Evolutionary conservation across 2,888 invertebrate species (phyloP).

Genomic region (Nemotelus nigrinus): DNA sequence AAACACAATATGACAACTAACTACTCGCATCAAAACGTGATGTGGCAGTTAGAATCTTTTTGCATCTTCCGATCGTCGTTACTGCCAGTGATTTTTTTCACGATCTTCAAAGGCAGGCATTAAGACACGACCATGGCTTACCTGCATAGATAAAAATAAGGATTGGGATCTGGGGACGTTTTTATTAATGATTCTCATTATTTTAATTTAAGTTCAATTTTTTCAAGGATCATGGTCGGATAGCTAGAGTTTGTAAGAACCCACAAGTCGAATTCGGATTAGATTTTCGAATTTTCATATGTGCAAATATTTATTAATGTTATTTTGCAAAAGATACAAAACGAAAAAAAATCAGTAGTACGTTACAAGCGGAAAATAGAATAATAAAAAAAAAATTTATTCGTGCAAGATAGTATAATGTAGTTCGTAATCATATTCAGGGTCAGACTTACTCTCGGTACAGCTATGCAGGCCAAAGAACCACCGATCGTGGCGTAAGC

Average conservation of each 20-base stretch:
- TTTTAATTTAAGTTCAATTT: not conserved
- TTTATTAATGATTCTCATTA: constrained; percentile 12
- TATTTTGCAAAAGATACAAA: not conserved
- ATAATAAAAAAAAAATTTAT: constrained; percentile 12
- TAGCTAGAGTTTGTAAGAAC: too few relatives aligned
- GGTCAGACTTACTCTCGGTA: constrained; percentile 50
- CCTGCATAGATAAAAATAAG: too few relatives aligned
- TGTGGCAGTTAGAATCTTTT: constrained; percentile 10
- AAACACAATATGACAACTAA: not conserved
- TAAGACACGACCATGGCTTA: too few relatives aligned
- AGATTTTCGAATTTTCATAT: too few relatives aligned
- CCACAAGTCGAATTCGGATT: too few relatives aligned
- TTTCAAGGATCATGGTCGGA: not conserved
- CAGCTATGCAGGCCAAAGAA: constrained; percentile 48
- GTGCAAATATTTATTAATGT: too few relatives aligned
- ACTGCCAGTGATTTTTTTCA: too few relatives aligned
- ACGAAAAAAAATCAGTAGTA: not conserved
- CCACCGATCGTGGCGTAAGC: constrained; percentile 7
- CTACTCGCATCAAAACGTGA: constrained; percentile 41
- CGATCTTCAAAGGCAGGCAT: too few relatives aligned
- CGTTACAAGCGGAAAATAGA: not conserved
- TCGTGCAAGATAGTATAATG: not conserved
- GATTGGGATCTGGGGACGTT: not conserved
- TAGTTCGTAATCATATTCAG: constrained; percentile 40
- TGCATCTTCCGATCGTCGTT: too few relatives aligned